Base-by-base conservation (phyloP, 2,888 invertebrate genomes). In the Tipula helvola region DNA sequence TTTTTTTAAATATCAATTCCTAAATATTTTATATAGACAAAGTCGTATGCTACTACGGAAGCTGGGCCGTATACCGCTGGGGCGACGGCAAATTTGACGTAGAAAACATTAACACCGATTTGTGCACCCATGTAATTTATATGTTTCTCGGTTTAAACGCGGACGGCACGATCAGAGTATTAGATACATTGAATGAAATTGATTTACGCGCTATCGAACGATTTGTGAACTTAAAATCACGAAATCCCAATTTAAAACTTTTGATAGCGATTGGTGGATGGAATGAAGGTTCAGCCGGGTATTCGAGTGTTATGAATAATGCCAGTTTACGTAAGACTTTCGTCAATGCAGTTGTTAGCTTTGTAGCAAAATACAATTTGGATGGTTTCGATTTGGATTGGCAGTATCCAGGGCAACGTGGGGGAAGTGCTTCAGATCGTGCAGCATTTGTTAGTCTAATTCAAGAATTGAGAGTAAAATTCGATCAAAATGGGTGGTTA, bases 81-180 rank as follows among this genome's bases (percentile, higher is more conserved):
- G 94, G 93, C 0, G 89, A 91, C 86, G 96, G 96, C 0, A 93
- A 94, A 89, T 96, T 95, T 88, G 92, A 93, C 8, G 93, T 96
- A 0, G 92, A 93, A 10, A 89, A 95, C 87, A 94, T 96, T 71
- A 93, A 96, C 89, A 93, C 95, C 0, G 90, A 90, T 8, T 91
- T 95, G 0, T 97, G 96, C 90, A 96, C 96, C 0, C 96, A 97
- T 89, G 87, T 95, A 84, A 93, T 96, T 13, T 97, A 96, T 89
- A 91, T 94, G 0, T 97, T 97, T 89, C 93, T 94, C 41, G 96
- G 96, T 0, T 91, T 96, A 10, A 90, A 93, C 57, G 87, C 89
- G 0, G 90, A 92, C 83, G 94, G 94, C 1, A 91, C 90, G 0
- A 89, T 95, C 0, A 90, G 91, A 2, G 90, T 94, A 0, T 90